phyloP scores from a whole-genome alignment of 2,797 vertebrate species.

The Ibycter americanus region DNA sequence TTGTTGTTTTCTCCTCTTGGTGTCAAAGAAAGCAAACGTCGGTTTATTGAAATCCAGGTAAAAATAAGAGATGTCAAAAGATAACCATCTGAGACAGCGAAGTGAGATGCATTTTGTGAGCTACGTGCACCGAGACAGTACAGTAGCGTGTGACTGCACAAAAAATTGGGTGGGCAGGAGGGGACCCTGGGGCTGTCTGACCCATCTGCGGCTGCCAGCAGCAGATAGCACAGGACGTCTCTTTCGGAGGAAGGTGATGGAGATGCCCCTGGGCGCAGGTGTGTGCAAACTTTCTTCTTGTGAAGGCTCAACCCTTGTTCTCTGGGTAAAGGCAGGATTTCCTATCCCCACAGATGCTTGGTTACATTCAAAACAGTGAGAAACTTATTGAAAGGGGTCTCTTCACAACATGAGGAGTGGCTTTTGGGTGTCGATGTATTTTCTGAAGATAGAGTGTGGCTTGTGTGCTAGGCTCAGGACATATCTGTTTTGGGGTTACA shows the following conservation, averaged over 20 bases:
- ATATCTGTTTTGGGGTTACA: not conserved
- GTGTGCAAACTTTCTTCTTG: not conserved
- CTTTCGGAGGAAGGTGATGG: not conserved
- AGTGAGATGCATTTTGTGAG: not conserved
- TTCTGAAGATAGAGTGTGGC: not conserved
- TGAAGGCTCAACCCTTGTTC: not conserved
- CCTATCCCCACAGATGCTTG: no score
- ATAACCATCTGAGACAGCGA: not conserved
- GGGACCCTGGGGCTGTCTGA: not conserved
- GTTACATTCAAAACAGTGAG: not conserved
- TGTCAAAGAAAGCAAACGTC: not conserved
- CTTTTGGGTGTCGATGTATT: not conserved
- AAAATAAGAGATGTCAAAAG: not conserved
- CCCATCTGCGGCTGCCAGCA: fast-evolving
- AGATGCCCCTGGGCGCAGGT: fast-evolving
- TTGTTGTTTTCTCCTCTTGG: not conserved
- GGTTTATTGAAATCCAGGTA: not conserved
- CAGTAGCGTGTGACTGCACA: not conserved
- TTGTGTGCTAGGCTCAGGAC: not conserved
- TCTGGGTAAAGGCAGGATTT: not conserved
- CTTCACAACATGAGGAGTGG: not conserved
- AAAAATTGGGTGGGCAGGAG: not conserved
- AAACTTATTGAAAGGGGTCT: not conserved
- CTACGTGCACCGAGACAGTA: not conserved
- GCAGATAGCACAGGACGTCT: not conserved